phyloP scores from a whole-genome alignment of 2,113 vertebrate genomes.

The Pheucticus melanocephalus region DNA sequence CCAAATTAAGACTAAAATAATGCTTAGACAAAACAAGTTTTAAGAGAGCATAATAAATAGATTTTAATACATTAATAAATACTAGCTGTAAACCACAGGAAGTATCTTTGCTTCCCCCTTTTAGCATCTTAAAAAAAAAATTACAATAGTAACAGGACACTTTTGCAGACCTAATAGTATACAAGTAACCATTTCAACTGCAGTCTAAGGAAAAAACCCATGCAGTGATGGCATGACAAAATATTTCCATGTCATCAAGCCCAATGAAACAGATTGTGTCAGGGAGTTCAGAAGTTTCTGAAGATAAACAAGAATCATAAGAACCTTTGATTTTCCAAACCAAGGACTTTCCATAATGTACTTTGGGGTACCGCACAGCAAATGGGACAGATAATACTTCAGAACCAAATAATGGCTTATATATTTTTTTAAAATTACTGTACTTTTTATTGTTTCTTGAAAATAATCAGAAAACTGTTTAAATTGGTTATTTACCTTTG shows the following conservation, averaged over 20 bases:
- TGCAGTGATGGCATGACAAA: not conserved
- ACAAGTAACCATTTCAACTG: not conserved
- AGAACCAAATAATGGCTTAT: not conserved
- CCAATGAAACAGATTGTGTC: not conserved
- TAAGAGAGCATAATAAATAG: not conserved
- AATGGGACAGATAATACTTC: not conserved
- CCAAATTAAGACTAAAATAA: not conserved
- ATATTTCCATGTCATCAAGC: not conserved
- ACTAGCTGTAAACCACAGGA: not conserved
- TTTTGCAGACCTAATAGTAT: not conserved
- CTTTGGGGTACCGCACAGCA: not conserved
- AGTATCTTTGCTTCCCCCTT: not conserved
- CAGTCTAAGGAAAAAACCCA: not conserved
- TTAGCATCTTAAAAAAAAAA: not conserved
- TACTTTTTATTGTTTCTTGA: not conserved
- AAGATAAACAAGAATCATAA: not conserved
- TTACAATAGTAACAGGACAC: not conserved
- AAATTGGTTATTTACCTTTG: not conserved
- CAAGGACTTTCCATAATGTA: not conserved
- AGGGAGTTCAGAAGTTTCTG: not conserved
- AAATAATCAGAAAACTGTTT: not conserved
- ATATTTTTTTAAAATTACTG: not conserved
- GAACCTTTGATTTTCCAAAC: not conserved
- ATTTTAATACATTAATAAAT: not conserved
- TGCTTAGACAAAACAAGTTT: not conserved